A percentile compares a stretch with the other conserved stretches of the same genome.
Conservation (phyloP, 1,140 invertebrate genomes). For the Galleria mellonella region DNA sequence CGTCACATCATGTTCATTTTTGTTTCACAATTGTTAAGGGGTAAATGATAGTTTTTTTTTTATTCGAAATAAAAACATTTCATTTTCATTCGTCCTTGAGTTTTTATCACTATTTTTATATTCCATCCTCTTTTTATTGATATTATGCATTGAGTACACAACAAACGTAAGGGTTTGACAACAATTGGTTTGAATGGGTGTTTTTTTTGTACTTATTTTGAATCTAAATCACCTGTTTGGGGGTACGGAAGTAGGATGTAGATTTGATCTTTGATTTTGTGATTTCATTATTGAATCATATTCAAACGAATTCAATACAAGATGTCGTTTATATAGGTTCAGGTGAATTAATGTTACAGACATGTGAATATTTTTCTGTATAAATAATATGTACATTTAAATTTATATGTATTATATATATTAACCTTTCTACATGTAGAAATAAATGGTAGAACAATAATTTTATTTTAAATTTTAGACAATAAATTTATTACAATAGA, state of each 20-base stretch:
- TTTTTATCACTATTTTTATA: conserved; percentile 16
- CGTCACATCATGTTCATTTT: too few relatives aligned
- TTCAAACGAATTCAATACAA: conserved; percentile 19
- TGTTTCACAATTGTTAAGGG: not conserved
- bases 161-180: conserved; percentile 32
- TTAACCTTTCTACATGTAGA: too few relatives aligned
- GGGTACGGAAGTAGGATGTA: conserved; percentile 50
- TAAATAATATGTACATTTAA: too few relatives aligned
- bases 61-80: conserved; percentile 4
- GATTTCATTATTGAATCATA: conserved; percentile 13
- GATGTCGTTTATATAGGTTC: not conserved
- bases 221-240: conserved; percentile 40
- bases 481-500: too few relatives aligned
- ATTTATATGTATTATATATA: too few relatives aligned
- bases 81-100: conserved; percentile 29
- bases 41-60: too few relatives aligned
- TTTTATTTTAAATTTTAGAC: too few relatives aligned
- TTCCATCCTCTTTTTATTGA: conserved; percentile 7
- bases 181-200: conserved; percentile 35
- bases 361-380: too few relatives aligned
- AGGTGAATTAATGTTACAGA: not conserved
- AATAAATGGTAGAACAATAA: too few relatives aligned
- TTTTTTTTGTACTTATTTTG: conserved; percentile 39
- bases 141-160: too few relatives aligned
- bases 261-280: conserved; percentile 28